phyloP scores from a whole-genome alignment of 2,888 invertebrate genomes.

The Hypomecis atomaria region DNA sequence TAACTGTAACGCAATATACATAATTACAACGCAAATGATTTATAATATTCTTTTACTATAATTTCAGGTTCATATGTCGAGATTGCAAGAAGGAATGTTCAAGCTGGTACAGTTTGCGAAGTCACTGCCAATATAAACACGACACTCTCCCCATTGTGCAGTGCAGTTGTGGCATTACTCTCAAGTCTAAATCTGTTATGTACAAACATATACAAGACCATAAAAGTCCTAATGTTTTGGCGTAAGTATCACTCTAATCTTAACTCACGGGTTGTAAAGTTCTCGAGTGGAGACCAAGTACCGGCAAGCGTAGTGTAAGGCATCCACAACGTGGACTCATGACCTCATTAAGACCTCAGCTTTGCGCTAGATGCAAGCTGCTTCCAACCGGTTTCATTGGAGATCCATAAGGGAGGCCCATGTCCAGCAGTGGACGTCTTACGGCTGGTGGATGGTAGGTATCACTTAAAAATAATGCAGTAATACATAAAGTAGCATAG shows the following conservation, averaged over 20 bases:
- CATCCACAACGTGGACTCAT: too few species aligned
- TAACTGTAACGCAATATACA: too few species aligned
- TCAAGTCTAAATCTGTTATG: constrained; percentile 80
- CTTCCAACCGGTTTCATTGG: too few species aligned
- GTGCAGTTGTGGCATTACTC: constrained; percentile 76
- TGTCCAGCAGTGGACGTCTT: too few species aligned
- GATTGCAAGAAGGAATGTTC: constrained; percentile 70
- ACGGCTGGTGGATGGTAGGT: too few species aligned
- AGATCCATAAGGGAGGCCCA: too few species aligned
- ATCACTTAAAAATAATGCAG: too few species aligned
- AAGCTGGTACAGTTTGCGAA: constrained; percentile 78
- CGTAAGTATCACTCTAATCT: constrained; percentile 65
- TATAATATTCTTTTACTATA: not conserved
- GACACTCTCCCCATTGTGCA: constrained; percentile 69
- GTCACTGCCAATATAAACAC: constrained; percentile 69
- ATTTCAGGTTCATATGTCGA: constrained; percentile 72
- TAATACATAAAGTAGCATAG: too few species aligned
- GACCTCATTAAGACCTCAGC: too few species aligned
- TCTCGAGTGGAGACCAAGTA: not conserved
- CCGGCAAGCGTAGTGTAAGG: too few species aligned
- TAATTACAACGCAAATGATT: too few species aligned
- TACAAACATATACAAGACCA: constrained; percentile 83
- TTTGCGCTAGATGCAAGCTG: too few species aligned
- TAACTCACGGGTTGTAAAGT: not conserved
- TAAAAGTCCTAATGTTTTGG: constrained; percentile 76